Evolutionary conservation across 2,888 invertebrate species (phyloP), one percentile per base, ranked within the genome.

Genomic region (Oxyteleia sp.): DNA sequence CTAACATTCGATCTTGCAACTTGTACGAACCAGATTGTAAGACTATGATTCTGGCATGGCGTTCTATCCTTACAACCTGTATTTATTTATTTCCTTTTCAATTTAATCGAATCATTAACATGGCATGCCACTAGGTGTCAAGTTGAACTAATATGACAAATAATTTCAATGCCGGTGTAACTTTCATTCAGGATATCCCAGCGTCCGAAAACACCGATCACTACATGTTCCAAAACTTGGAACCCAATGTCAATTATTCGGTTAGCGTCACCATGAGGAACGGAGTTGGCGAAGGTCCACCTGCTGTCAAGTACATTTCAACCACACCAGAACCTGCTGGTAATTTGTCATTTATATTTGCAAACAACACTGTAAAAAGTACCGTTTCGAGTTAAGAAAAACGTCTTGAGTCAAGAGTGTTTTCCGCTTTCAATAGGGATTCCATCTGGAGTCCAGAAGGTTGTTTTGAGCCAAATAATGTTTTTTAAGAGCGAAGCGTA

Each of bases 211-310:
- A 96, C 87, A 90, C 91, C 18, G 90, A 91, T 84, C 96, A 96
- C 93, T 97, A 97, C 93, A 96, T 97, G 95, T 96, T 97, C 88
- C 96, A 96, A 94, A 96, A 96, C 90, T 94, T 98, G 84, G 94
- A 95, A 61, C 95, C 97, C 0, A 95, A 95, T 20, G 95, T 95
- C 18, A 96, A 96, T 89, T 98, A 98, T 91, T 95, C 95, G 4
- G 95, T 98, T n/a, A 95, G 96, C 11, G 95, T 98, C 18, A 95
- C 96, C 1, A 97, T 97, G 96, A 94, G 96, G 85, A 98, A 98
- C 90, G 95, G 95, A 1, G 95, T 96, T 29, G 98, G 98, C 1
- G 96, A 96, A 88, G 97, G 98, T 1, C 98, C 98, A 0, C 93
- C 95, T 4, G 95, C 96, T 0, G 94, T 94, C 64, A 95, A 95